These are phyloP conservation scores for Pristis pectinata DNA, from an alignment of 2,797 vertebrate species.

Conservation along the genomic window DNA sequence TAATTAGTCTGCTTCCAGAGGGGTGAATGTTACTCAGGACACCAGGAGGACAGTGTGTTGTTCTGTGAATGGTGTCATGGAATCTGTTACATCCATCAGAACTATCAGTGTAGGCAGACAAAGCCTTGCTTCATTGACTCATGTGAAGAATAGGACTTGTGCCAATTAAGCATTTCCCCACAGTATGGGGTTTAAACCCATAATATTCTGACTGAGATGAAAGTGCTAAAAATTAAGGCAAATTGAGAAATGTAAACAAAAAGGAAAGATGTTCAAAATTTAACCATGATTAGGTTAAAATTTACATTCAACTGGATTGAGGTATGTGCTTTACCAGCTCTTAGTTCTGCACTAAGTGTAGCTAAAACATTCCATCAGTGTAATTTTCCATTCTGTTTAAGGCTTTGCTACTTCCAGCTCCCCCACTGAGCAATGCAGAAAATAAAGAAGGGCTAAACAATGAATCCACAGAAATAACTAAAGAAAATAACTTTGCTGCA, in stretches of 20 bases:
- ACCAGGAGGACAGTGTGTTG: background rate
- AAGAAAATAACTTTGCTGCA: background rate
- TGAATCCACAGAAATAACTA: slow-evolving; percentile 40
- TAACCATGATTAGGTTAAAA: background rate
- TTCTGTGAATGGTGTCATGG: background rate
- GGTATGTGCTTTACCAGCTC: background rate
- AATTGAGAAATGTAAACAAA: background rate
- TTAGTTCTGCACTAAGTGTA: background rate
- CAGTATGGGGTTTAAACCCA: background rate
- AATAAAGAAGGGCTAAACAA: slow-evolving; percentile 69
- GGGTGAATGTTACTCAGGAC: background rate
- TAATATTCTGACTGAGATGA: background rate
- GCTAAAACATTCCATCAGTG: background rate
- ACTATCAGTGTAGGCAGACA: background rate
- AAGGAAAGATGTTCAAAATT: background rate
- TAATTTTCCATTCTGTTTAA: slow-evolving; percentile 21
- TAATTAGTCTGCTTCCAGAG: background rate
- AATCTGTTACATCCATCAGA: background rate
- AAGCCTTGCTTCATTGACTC: background rate
- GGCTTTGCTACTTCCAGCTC: slow-evolving; percentile 57
- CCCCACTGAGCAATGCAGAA: slow-evolving; percentile 67
- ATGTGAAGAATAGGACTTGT: background rate
- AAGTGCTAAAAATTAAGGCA: background rate
- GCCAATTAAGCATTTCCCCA: background rate
- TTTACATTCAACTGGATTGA: background rate